A percentile compares a stretch with the other conserved stretches of the same genome.
Evolutionary conservation across 2,888 invertebrate species (phyloP).

Genomic region (Drosophila quinaria): DNA sequence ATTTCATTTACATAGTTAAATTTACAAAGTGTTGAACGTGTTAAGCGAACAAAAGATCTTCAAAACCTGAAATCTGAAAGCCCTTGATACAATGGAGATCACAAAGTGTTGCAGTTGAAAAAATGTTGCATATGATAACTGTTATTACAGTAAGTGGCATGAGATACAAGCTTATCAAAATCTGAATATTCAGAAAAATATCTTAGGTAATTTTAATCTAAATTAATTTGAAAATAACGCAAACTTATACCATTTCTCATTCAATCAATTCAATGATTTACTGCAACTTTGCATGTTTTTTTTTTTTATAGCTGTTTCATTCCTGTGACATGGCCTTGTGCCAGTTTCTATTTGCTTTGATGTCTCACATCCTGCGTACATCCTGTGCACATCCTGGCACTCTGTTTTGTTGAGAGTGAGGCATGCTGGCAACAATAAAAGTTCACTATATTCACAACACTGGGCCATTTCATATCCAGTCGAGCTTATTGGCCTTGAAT

Average conservation of each 20-base stretch:
- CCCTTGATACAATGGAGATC: conserved; percentile 12
- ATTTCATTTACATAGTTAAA: conserved; percentile 33
- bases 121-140: not conserved
- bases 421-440: conserved; percentile 19
- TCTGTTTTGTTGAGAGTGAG: conserved; percentile 22
- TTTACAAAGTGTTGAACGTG: conserved; percentile 23
- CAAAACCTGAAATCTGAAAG: conserved; percentile 24
- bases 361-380: conserved; percentile 41
- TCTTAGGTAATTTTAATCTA: no score
- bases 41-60: conserved; percentile 47
- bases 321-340: conserved; percentile 46
- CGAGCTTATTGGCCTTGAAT: conserved; percentile 58
- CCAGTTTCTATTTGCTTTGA: conserved; percentile 41
- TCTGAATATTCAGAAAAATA: no score
- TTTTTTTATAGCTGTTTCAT: conserved; percentile 1
- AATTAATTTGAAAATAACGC: no score
- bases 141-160: not conserved
- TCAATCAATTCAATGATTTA: conserved; percentile 2
- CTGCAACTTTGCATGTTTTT: not conserved
- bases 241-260: no score
- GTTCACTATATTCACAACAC: conserved; percentile 15
- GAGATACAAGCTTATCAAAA: not conserved
- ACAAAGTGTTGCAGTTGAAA: conserved; percentile 10
- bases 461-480: conserved; percentile 42
- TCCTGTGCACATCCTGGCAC: conserved; percentile 51